Conservation (phyloP, 1,140 invertebrate species). For the Bombus difficillimus region DNA sequence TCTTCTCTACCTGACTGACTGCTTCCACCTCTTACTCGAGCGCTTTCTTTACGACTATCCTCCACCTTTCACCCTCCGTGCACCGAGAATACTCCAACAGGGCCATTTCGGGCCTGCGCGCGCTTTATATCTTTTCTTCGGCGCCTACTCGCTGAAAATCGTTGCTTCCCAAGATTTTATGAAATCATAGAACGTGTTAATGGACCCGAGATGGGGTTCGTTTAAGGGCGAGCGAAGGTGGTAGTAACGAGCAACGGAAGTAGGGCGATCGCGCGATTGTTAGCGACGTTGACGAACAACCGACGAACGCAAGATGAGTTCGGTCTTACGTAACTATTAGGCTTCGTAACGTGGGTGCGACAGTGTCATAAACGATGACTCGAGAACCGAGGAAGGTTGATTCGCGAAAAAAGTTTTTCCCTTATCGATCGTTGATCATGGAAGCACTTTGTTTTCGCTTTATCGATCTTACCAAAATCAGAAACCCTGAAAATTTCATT, state of each 20-base stretch:
- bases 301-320: no score
- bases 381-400: no score
- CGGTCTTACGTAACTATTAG: no score
- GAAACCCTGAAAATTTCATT: not conserved
- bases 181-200: not conserved
- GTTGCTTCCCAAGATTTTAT: not conserved
- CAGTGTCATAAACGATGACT: no score
- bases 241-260: not conserved
- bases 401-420: no score
- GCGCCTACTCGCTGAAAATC: slow-evolving; percentile 20
- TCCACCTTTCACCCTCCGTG: not conserved
- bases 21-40: slow-evolving; percentile 47
- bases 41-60: slow-evolving; percentile 60
- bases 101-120: slow-evolving; percentile 30
- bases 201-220: not conserved
- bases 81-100: not conserved
- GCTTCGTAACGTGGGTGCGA: no score
- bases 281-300: no score
- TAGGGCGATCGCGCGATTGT: not conserved
- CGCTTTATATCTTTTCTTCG: slow-evolving; percentile 17
- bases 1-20: slow-evolving; percentile 71
- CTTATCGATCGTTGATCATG: not conserved
- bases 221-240: not conserved
- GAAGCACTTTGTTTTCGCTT: not conserved
- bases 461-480: not conserved